These are phyloP conservation scores for Holcopasites calliopsidis DNA, from an alignment of 1,140 invertebrate genomes.

Conservation along the genomic window DNA sequence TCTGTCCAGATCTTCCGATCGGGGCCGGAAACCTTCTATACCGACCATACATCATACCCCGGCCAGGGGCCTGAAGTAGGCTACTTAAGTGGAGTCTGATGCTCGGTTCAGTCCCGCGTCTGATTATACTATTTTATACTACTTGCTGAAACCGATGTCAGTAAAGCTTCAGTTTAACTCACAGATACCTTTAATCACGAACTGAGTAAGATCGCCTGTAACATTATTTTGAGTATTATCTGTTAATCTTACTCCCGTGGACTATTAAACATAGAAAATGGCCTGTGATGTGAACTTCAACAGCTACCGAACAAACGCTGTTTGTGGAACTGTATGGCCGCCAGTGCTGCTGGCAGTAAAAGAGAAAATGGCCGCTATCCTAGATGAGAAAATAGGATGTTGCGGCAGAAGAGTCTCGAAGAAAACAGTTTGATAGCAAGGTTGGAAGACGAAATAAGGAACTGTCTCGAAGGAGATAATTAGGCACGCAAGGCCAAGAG, in stretches of 20 bases:
- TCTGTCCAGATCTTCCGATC: constrained; percentile 46
- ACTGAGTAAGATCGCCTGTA: too few species aligned
- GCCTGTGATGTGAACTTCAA: too few species aligned
- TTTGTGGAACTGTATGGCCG: not conserved
- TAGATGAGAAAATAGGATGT: constrained; percentile 48
- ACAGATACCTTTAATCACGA: too few species aligned
- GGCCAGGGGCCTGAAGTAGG: not conserved
- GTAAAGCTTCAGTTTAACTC: too few species aligned
- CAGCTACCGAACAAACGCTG: not conserved
- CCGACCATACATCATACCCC: constrained; percentile 40
- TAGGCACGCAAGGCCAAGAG: too few species aligned
- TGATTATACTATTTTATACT: not conserved
- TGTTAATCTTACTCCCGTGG: too few species aligned
- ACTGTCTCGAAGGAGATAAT: too few species aligned
- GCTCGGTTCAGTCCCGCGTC: not conserved
- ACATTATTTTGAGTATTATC: too few species aligned
- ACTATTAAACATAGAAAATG: too few species aligned
- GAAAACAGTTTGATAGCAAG: too few species aligned
- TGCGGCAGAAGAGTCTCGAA: too few species aligned
- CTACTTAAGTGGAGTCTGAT: not conserved
- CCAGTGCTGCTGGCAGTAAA: not conserved
- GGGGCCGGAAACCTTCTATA: constrained; percentile 49
- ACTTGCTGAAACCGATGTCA: not conserved
- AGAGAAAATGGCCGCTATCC: constrained; percentile 14
- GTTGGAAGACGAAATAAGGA: too few species aligned